Percentiles rank a stretch among this genome's conserved stretches.
phyloP scores from a whole-genome alignment of 1,140 invertebrate genomes.

The Pentalonia nigronervosa region DNA sequence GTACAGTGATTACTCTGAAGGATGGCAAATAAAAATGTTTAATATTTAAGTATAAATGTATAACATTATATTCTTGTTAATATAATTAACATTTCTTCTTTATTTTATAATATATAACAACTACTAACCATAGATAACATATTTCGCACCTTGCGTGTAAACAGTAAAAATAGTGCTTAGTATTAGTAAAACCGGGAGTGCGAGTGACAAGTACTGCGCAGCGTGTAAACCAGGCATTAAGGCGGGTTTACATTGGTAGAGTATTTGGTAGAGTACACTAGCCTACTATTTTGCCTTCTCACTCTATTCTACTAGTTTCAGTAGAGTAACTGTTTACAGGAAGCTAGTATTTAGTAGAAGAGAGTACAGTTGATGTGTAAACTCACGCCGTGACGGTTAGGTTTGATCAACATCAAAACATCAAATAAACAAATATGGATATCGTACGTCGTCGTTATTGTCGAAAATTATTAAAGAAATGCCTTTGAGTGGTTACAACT shows the following conservation, averaged over 20 bases:
- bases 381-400: neutral
- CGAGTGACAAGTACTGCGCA: too few relatives aligned
- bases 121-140: too few relatives aligned
- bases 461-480: conserved; percentile 44
- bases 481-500: conserved; percentile 39
- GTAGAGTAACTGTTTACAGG: conserved; percentile 35
- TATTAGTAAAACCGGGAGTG: too few relatives aligned
- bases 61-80: too few relatives aligned
- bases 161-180: too few relatives aligned
- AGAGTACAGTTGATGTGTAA: conserved; percentile 11
- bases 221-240: too few relatives aligned
- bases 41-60: too few relatives aligned
- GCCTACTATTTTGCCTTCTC: conserved; percentile 52
- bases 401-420: neutral
- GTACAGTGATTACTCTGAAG: too few relatives aligned
- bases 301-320: conserved; percentile 53
- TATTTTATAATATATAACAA: too few relatives aligned
- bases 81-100: too few relatives aligned
- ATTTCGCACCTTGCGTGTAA: too few relatives aligned
- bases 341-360: conserved; percentile 38
- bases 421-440: conserved; percentile 28
- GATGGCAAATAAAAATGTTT: too few relatives aligned
- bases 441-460: conserved; percentile 4
- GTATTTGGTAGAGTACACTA: conserved; percentile 53
- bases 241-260: conserved; percentile 42